Evolutionary conservation across 2,888 invertebrate genomes (phyloP).

Genomic region (Catocala fraxini): DNA sequence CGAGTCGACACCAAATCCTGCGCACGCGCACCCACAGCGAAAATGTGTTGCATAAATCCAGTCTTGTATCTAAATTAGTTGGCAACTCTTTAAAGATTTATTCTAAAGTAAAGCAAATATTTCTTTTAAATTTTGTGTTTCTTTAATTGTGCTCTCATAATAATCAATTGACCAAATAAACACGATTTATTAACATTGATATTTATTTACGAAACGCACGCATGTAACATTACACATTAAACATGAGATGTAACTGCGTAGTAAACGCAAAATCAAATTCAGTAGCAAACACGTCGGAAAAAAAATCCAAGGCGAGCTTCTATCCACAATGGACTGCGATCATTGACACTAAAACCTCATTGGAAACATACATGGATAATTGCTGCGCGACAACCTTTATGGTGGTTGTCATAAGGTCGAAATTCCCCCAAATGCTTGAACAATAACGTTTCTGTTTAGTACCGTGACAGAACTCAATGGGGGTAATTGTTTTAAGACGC

Average conservation of each 20-base stretch:
- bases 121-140: too few species aligned
- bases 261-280: conserved; percentile 27
- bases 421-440: conserved; percentile 25
- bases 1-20: not conserved
- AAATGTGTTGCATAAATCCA: not conserved
- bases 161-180: not conserved
- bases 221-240: not conserved
- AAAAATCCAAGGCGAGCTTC: conserved; percentile 50
- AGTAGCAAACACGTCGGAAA: conserved; percentile 17
- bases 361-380: conserved; percentile 37
- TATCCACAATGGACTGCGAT: conserved; percentile 37
- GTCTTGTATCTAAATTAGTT: not conserved
- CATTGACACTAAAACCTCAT: conserved; percentile 58
- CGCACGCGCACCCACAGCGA: not conserved
- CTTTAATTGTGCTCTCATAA: too few species aligned
- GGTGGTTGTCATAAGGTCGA: conserved; percentile 27
- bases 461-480: conserved; percentile 49
- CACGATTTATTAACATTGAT: not conserved
- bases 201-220: not conserved
- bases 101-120: too few species aligned
- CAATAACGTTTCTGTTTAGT: conserved; percentile 46
- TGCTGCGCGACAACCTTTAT: conserved; percentile 22
- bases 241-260: conserved; percentile 37
- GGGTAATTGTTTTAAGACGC: conserved; percentile 48
- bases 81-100: too few species aligned